Percentiles rank a stretch among this genome's conserved stretches.
Conservation (phyloP, 2,797 vertebrate species). For the Macropus fuliginosus region DNA sequence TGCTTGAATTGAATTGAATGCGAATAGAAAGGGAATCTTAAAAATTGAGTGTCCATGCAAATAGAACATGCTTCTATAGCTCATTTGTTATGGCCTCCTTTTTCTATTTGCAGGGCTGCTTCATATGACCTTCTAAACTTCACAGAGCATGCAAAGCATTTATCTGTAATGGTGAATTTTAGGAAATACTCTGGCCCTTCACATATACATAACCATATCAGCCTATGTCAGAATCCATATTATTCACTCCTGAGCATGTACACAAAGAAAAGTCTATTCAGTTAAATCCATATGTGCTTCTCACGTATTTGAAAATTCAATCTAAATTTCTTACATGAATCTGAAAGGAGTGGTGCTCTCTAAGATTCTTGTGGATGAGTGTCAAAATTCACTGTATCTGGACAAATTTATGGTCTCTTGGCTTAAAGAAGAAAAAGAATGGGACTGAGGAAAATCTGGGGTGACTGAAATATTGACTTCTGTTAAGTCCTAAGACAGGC, state of each 20-base stretch:
- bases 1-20: background rate
- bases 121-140: background rate
- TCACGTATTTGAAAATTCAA: constrained; percentile 24
- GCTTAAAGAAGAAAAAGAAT: constrained; percentile 53
- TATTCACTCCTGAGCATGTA: background rate
- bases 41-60: background rate
- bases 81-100: background rate
- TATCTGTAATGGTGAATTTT: background rate
- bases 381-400: constrained; percentile 38
- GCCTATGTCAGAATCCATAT: background rate
- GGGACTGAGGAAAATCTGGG: constrained; percentile 53
- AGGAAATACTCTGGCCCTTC: constrained; percentile 11
- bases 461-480: constrained; percentile 43
- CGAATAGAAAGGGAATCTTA: constrained; percentile 9
- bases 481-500: constrained; percentile 21
- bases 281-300: background rate
- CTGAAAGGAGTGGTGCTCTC: constrained; percentile 41
- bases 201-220: background rate
- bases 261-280: background rate
- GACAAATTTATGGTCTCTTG: constrained; percentile 40
- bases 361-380: constrained; percentile 30
- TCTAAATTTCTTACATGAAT: constrained; percentile 33
- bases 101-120: constrained; percentile 2
- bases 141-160: background rate
- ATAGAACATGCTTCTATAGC: background rate